Evolutionary conservation across 2,113 vertebrate species (phyloP), one percentile per base, ranked within the genome.

Genomic region (Anguilla japonica): DNA sequence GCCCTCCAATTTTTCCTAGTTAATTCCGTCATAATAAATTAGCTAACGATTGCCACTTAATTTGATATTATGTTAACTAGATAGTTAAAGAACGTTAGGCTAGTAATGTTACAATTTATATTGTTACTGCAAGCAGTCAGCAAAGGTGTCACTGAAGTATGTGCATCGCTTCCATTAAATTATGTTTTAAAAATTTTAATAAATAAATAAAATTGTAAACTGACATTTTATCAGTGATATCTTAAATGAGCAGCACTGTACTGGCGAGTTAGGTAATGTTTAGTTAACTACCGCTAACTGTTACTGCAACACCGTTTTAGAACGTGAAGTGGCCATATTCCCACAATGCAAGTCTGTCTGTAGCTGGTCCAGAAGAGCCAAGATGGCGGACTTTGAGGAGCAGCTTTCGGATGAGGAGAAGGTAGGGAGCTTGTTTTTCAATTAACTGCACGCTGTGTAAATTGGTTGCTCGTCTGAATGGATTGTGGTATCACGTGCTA

Each of bases 351-450:
- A 26, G 15, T 75, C 82, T n/a, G 26, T 50, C 22, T 34, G 41
- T 92, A 92, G 92, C 88, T 91, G 91, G 91, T 88, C 90, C 90
- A 92, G 88, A 92, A 92, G 95, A 95, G 92, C 94, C 96, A 96
- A 98, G 93, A 98, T 98, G 98, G 98, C 97, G 89, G 97, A 98
- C 91, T 94, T 96, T 87, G 97, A 97, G 60, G 97, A 96, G 71
- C 95, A 97, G 92, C 95, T 97, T 91, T 95, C 95, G 91, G 96
- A 97, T 83, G 96, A 97, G 82, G 97, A 98, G 92, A 98, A 97
- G 97, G 97, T 98, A 97, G 90, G 92, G 86, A 89, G 82, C 80
- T 81, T 85, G 82, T 89, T 84, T 16, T 1, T 50, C 18, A 22
- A 39, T 50, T 46, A 57, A 18, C 14, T 60, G 15, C 40, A 39